A percentile compares a stretch with the other conserved stretches of the same genome.
phyloP scores from a whole-genome alignment of 2,797 vertebrate genomes.

The Myripristis murdjan region DNA sequence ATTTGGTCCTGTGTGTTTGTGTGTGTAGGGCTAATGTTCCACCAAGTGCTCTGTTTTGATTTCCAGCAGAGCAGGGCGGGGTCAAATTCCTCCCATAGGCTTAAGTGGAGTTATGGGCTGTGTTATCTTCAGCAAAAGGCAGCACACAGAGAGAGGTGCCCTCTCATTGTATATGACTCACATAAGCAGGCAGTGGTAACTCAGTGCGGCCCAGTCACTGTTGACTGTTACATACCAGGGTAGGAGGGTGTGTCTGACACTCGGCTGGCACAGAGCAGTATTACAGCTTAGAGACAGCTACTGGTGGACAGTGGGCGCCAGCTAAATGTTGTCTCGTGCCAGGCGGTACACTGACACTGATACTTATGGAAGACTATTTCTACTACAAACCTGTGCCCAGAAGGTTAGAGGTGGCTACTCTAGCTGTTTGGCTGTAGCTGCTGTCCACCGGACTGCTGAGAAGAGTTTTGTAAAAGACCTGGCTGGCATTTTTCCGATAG shows the following conservation, averaged over 20 bases:
- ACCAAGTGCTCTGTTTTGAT: conserved; percentile 69
- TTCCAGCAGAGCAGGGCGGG: conserved; percentile 58
- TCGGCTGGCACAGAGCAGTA: conserved; percentile 57
- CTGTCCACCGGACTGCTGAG: not conserved
- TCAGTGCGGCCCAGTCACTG: conserved; percentile 50
- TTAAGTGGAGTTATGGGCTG: conserved; percentile 57
- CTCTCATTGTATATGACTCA: conserved; percentile 56
- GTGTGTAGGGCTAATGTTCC: conserved; percentile 49
- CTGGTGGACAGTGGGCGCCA: conserved; percentile 54
- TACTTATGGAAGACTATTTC: conserved; percentile 38
- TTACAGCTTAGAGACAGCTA: conserved; percentile 44
- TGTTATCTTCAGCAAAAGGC: conserved; percentile 75
- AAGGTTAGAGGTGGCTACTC: not conserved
- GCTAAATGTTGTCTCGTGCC: conserved; percentile 66
- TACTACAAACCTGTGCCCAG: not conserved
- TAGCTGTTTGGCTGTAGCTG: not conserved
- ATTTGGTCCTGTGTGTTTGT: conserved; percentile 47
- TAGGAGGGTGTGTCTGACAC: conserved; percentile 71
- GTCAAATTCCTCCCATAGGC: conserved; percentile 67
- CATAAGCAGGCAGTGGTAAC: conserved; percentile 55
- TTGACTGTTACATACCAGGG: conserved; percentile 68
- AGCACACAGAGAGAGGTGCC: conserved; percentile 54
- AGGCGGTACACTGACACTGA: conserved; percentile 53
- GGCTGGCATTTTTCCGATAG: not conserved
- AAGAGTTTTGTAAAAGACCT: conserved; percentile 13